Evolutionary conservation across 2,888 invertebrate genomes (phyloP).

Genomic region (Tineola bisselliella): DNA sequence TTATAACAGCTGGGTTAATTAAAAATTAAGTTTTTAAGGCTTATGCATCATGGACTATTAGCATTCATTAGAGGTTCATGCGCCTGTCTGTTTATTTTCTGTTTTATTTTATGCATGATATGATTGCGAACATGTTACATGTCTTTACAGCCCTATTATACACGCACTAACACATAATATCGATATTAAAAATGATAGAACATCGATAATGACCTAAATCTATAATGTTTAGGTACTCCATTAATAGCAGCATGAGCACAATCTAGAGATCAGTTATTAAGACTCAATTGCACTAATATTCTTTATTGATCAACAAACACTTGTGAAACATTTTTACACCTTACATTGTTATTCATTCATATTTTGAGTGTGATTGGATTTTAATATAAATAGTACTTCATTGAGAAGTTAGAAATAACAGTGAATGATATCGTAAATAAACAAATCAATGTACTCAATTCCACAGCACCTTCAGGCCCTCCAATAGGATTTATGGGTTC

Average conservation of each 20-base stretch:
- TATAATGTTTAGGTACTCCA: background rate
- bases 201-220: background rate
- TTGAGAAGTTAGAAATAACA: background rate
- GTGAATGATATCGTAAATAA: background rate
- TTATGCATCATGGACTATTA: background rate
- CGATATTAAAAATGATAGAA: background rate
- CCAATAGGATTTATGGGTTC: conserved; percentile 95
- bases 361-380: background rate
- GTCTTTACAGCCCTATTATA: background rate
- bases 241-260: background rate
- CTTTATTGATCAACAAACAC: background rate
- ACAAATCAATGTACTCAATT: background rate
- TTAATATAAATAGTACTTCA: background rate
- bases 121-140: background rate
- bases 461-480: conserved; percentile 92
- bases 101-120: background rate
- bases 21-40: background rate
- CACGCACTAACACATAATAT: background rate
- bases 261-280: background rate
- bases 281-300: background rate
- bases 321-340: background rate
- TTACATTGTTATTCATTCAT: background rate
- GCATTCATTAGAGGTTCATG: conserved; percentile 1
- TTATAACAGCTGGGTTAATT: background rate
- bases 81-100: background rate